Percentiles rank a stretch among this genome's conserved stretches.
These are phyloP conservation scores for Neodiprion lecontei DNA, from an alignment of 1,140 invertebrate species.

Conservation along the genomic window DNA sequence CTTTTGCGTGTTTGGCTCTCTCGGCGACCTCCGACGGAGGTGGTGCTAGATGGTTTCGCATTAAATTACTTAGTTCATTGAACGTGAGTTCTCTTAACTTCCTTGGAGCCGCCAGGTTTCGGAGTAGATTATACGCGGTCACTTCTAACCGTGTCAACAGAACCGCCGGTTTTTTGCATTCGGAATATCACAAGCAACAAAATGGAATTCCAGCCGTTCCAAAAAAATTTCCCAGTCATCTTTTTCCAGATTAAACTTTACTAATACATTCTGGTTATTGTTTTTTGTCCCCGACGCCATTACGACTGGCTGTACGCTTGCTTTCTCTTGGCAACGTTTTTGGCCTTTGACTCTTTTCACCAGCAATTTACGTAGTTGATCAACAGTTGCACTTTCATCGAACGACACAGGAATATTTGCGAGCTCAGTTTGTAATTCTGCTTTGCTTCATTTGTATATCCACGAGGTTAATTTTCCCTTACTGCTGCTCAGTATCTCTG, in stretches of 20 bases:
- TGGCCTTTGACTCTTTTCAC: too few relatives aligned
- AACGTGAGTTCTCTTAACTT: constrained; percentile 9
- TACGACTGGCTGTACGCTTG: too few relatives aligned
- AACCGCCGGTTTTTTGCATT: constrained; percentile 13
- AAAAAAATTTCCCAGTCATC: constrained; percentile 18
- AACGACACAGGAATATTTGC: too few relatives aligned
- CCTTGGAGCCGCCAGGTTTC: constrained; percentile 14
- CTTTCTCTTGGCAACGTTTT: too few relatives aligned
- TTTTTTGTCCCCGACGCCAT: too few relatives aligned
- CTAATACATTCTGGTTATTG: constrained; percentile 10
- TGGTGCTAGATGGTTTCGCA: constrained; percentile 14
- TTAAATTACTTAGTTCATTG: neutral
- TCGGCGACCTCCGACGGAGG: constrained; percentile 11
- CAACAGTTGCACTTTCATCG: too few relatives aligned
- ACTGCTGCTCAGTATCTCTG: neutral
- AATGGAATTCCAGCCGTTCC: constrained; percentile 18
- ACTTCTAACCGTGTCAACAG: neutral
- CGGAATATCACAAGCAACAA: constrained; percentile 5
- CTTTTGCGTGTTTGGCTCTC: constrained; percentile 12
- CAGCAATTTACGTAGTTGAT: too few relatives aligned
- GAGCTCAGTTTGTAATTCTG: constrained; percentile 3
- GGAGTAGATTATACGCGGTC: constrained; percentile 9
- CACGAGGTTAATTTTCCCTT: neutral
- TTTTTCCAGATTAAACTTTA: constrained; percentile 11
- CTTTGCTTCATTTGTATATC: constrained; percentile 11